phyloP scores from a whole-genome alignment of 1,140 invertebrate genomes.

The Frieseomelitta varia region DNA sequence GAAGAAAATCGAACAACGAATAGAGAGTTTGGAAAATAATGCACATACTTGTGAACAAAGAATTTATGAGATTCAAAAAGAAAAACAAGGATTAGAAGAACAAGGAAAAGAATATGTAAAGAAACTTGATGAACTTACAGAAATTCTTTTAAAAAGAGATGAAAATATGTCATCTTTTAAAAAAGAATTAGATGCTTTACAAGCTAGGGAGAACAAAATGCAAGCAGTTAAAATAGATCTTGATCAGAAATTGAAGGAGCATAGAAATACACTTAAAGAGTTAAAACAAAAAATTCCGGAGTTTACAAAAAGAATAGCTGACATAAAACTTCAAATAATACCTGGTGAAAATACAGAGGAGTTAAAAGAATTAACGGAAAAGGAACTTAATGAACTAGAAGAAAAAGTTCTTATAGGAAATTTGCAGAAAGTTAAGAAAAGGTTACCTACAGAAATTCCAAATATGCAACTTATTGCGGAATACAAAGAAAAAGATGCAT shows the following conservation, averaged over 20 bases:
- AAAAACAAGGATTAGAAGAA: slow-evolving; percentile 84
- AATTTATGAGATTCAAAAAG: slow-evolving; percentile 84
- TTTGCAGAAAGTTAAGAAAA: slow-evolving; percentile 72
- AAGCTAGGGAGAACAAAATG: slow-evolving; percentile 86
- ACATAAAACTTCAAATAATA: slow-evolving; percentile 88
- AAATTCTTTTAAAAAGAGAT: slow-evolving; percentile 81
- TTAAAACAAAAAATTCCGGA: slow-evolving; percentile 83
- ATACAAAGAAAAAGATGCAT: slow-evolving; percentile 87
- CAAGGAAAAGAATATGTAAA: slow-evolving; percentile 83
- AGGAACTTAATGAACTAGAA: slow-evolving; percentile 85
- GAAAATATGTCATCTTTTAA: slow-evolving; percentile 84
- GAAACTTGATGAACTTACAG: slow-evolving; percentile 79
- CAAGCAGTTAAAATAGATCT: slow-evolving; percentile 88
- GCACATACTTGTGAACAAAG: slow-evolving; percentile 85
- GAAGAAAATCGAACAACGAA: slow-evolving; percentile 87
- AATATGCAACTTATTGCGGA: slow-evolving; percentile 83
- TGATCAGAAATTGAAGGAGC: slow-evolving; percentile 88
- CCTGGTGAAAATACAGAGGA: slow-evolving; percentile 82
- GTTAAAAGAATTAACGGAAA: slow-evolving; percentile 84
- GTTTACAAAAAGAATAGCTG: slow-evolving; percentile 82
- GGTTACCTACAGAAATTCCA: slow-evolving; percentile 73
- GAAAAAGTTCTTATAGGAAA: slow-evolving; percentile 73
- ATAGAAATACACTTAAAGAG: slow-evolving; percentile 86
- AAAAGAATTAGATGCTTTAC: slow-evolving; percentile 84
- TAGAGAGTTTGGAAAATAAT: slow-evolving; percentile 88